Evolutionary conservation across 2,888 invertebrate species (phyloP), one percentile per base, ranked within the genome.

Genomic region (Taenaris catops): DNA sequence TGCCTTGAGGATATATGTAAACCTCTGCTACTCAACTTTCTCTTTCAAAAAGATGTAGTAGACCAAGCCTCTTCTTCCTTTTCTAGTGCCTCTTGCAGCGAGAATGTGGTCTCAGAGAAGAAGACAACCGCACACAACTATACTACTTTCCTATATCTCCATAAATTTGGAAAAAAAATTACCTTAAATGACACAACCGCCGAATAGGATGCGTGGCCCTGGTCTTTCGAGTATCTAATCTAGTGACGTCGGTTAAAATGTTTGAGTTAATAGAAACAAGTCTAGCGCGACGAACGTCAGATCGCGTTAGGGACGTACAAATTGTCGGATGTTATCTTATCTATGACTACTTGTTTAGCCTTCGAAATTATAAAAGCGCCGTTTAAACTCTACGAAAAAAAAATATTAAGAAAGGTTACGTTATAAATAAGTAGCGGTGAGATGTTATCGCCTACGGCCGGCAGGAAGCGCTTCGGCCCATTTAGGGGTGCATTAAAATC

Each of bases 401-500:
- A 64, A 52, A 46, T 63, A 66, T 63, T 61, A 61, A 62, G 71
- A 65, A 66, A 59, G 64, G 61, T 60, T 63, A 58, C 64, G 59
- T 72, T 70, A 69, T 80, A 83, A 80, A 83, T 81, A 73, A 73
- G 66, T 63, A 63, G 69, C 63, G 66, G 70, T 51, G 67, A 71
- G 84, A 83, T 83, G 75, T 61, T 83, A 84, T 83, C 83, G 65
- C 56, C 50, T 43, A 49, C 48, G 64, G 61, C 63, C 62, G 74
- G 75, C 83, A 81, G 86, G 86, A 84, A 86, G 78, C 83, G 79
- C 80, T 76, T 79, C 80, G 63, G 67, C 72, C 78, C 76, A 83
- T 87, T 87, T 86, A 87, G 70, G 86, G 87, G 81, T 87, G 86
- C 84, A 87, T 87, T 87, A 87, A 87, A 87, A 86, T 80, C 84